phyloP scores from a whole-genome alignment of 2,797 vertebrate species.

The Takifugu rubripes region DNA sequence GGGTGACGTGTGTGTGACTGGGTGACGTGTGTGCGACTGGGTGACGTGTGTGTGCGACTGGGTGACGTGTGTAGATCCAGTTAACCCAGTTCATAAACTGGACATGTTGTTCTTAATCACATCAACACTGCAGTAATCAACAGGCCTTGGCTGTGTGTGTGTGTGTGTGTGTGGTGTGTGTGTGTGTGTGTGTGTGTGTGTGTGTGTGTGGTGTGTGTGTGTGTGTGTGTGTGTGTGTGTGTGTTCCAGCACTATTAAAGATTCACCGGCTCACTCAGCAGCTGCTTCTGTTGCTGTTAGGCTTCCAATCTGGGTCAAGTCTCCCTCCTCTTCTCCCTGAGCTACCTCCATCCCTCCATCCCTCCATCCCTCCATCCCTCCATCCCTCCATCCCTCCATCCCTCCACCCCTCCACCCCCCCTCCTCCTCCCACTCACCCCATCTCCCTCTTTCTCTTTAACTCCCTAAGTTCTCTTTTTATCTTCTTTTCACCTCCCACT shows the following conservation, averaged over 20 bases:
- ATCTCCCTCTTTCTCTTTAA: slow-evolving; percentile 26
- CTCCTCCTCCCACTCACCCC: slow-evolving; percentile 19
- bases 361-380: slow-evolving; percentile 19
- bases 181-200: background rate
- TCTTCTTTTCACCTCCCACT: slow-evolving; percentile 23
- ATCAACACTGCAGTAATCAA: slow-evolving; percentile 53
- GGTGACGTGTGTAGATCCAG: slow-evolving; percentile 1
- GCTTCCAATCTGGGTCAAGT: slow-evolving; percentile 75
- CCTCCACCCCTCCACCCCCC: slow-evolving; percentile 13
- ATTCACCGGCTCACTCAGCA: slow-evolving; percentile 73
- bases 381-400: slow-evolving; percentile 21
- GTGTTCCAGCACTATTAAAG: slow-evolving; percentile 65
- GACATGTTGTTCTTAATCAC: slow-evolving; percentile 35
- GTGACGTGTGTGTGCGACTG: too few species aligned
- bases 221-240: slow-evolving; percentile 17
- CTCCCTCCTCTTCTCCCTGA: slow-evolving; percentile 69
- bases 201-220: slow-evolving; percentile 42
- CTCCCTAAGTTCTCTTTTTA: slow-evolving; percentile 33
- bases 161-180: slow-evolving; percentile 12
- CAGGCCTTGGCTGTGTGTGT: slow-evolving; percentile 64
- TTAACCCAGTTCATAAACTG: slow-evolving; percentile 25
- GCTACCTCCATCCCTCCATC: slow-evolving; percentile 66
- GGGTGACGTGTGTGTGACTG: too few species aligned
- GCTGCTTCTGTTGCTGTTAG: slow-evolving; percentile 66
- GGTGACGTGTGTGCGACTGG: too few species aligned